phyloP scores from a whole-genome alignment of 1,140 invertebrate genomes.

The Belonocnema kinseyi region DNA sequence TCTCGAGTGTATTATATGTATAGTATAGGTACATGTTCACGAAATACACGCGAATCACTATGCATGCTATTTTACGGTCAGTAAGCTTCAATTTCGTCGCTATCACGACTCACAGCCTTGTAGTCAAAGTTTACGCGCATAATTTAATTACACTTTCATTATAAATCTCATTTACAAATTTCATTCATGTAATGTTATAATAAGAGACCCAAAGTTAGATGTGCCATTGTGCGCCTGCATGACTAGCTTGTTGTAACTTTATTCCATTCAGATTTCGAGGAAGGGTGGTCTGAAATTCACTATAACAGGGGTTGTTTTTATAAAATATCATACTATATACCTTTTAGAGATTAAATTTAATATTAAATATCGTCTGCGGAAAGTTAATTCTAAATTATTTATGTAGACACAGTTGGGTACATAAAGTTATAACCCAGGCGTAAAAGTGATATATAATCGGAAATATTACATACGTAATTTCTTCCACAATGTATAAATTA shows the following conservation, averaged over 20 bases:
- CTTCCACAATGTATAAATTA: no score
- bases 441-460: no score
- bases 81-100: constrained; percentile 34
- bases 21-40: neutral
- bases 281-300: no score
- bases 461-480: no score
- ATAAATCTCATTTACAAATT: constrained; percentile 19
- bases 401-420: no score
- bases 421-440: no score
- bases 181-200: constrained; percentile 28
- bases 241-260: neutral
- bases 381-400: no score
- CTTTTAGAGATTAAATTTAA: no score
- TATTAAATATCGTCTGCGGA: no score
- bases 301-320: no score
- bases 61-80: constrained; percentile 34
- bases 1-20: constrained; percentile 28
- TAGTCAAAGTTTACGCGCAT: constrained; percentile 26
- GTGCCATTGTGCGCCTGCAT: neutral
- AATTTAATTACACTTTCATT: constrained; percentile 31
- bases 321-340: no score
- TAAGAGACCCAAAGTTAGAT: neutral
- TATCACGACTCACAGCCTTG: constrained; percentile 32
- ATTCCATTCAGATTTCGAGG: no score
- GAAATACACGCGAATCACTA: constrained; percentile 19